Base-by-base conservation (phyloP, 2,113 vertebrate genomes). In the Mormyrus iriodes region DNA sequence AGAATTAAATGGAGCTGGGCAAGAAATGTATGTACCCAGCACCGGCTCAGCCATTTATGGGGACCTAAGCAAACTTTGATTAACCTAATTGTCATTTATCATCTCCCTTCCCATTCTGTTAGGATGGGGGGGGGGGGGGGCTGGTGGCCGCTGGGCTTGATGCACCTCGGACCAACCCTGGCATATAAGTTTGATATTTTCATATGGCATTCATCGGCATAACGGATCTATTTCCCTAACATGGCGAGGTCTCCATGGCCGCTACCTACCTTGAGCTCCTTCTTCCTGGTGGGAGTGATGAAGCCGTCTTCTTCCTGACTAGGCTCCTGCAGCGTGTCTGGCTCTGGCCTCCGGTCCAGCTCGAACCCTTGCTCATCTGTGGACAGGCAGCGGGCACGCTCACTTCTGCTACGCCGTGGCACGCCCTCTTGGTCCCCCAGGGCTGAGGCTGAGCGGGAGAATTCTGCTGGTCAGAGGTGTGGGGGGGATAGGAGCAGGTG, bases 211-310 rank as follows among this genome's bases (percentile, higher is more conserved):
- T 76, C 27, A 39, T 76, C 69, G 17, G 27, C 69, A 39, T 76
- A 58, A 24, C 17, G 7, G 55, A 24, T 76, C 15, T 53, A 10
- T 53, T 53, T 19, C 12, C 52, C 46, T 48, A 7, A 31, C n/a
- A 31, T 0, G 27, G n/a, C n/a, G 10, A 13, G 61, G 61, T 65
- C 61, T 27, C 61, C 61, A 4, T 65, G n/a, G n/a, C 61, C 0
- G 61, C 61, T 12, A 91, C 7, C 84, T 97, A 99, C 98, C 97
- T 97, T 97, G 42, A 99, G 94, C 87, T 99, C 98, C 87, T 97
- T 99, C 94, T 98, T 99, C 91, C 95, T 98, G 35, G 97, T 98
- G 0, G 98, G 98, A 0, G 97, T 96, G 82, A 95, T 95, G 87
- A 93, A 91, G 94, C 95, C 21, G 91, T 96, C 92, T 87, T 94